Evolutionary conservation across 2,113 vertebrate species (phyloP).

Genomic region (Cyphomyrus plagiostoma): DNA sequence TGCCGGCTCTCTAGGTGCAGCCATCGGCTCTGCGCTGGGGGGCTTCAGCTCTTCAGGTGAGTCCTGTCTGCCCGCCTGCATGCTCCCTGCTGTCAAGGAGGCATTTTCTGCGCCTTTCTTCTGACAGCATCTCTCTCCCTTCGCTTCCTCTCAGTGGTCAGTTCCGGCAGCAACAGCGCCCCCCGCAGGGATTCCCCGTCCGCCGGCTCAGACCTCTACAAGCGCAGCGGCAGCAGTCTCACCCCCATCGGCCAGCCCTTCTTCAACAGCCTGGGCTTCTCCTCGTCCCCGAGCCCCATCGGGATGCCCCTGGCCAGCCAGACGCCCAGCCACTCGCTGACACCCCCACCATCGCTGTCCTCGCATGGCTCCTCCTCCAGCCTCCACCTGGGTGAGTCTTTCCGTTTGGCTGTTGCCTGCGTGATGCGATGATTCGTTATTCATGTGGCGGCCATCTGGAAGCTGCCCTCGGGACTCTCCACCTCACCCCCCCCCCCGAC

Average conservation of each 20-base stretch:
- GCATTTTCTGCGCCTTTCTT: background rate
- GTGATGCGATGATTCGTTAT: background rate
- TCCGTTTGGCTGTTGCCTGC: background rate
- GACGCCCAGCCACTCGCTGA: conserved; percentile 93
- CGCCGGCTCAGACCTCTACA: conserved; percentile 92
- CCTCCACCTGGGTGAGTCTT: conserved; percentile 81
- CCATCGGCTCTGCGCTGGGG: conserved; percentile 86
- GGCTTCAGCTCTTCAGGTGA: conserved; percentile 91
- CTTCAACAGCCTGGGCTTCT: conserved; percentile 97
- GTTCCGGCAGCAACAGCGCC: conserved; percentile 88
- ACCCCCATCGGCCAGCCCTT: conserved; percentile 94
- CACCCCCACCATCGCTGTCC: conserved; percentile 93
- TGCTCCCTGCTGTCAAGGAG: background rate
- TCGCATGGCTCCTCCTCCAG: conserved; percentile 96
- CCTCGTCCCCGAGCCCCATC: conserved; percentile 88
- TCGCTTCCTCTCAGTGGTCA: conserved; percentile 73
- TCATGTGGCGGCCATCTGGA: background rate
- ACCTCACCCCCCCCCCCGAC: background rate
- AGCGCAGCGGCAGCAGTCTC: conserved; percentile 90
- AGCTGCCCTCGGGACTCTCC: background rate
- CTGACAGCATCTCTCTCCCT: background rate
- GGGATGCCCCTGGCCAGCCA: conserved; percentile 87
- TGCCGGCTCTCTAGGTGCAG: conserved; percentile 81
- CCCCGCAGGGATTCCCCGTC: conserved; percentile 93
- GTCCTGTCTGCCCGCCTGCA: conserved; percentile 34